These are phyloP conservation scores for Riparia riparia DNA, from an alignment of 2,113 vertebrate genomes.

Conservation along the genomic window DNA sequence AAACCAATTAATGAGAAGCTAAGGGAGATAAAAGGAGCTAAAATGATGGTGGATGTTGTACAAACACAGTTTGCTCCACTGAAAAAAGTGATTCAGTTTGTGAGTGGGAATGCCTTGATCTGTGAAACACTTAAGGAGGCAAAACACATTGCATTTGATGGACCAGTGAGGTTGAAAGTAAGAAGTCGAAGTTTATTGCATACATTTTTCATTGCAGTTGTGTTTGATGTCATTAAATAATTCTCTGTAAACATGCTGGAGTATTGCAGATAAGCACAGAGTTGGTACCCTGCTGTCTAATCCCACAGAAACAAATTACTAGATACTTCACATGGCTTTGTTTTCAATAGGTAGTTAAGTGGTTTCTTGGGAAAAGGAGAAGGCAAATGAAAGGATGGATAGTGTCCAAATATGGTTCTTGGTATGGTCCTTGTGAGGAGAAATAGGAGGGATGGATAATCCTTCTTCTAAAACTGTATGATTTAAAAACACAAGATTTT, in stretches of 20 bases:
- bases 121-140: conserved; percentile 92
- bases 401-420: background rate
- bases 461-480: background rate
- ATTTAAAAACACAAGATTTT: background rate
- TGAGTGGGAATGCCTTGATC: conserved; percentile 90
- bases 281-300: background rate
- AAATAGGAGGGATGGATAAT: background rate
- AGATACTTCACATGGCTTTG: background rate
- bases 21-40: conserved; percentile 86
- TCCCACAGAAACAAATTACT: background rate
- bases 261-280: background rate
- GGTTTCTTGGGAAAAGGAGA: background rate
- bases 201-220: background rate
- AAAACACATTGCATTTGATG: conserved; percentile 83
- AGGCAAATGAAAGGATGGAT: background rate
- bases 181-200: background rate
- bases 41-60: conserved; percentile 92
- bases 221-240: background rate
- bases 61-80: conserved; percentile 79
- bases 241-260: background rate
- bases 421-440: background rate
- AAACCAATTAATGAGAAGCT: conserved; percentile 89
- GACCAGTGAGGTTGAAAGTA: conserved; percentile 86
- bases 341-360: background rate
- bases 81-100: conserved; percentile 90